Evolutionary conservation across 1,140 invertebrate species (phyloP).

Genomic region (Onthophagus taurus): DNA sequence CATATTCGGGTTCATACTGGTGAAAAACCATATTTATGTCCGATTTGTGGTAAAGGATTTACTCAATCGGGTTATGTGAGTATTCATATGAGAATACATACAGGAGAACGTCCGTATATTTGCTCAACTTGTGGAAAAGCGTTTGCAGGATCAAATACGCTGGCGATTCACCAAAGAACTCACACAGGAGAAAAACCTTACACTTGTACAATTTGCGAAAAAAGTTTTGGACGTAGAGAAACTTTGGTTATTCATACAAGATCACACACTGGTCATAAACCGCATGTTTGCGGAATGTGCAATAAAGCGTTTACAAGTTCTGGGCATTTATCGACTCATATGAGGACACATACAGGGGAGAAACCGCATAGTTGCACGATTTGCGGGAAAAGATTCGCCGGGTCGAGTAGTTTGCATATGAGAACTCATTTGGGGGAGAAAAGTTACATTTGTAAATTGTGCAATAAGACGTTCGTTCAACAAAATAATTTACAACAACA

Average conservation of each 20-base stretch:
- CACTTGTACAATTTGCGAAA: conserved; percentile 48
- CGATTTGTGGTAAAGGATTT: conserved; percentile 46
- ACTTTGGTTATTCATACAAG: conserved; percentile 38
- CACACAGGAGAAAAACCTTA: conserved; percentile 56
- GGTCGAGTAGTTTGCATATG: conserved; percentile 34
- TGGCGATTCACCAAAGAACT: conserved; percentile 46
- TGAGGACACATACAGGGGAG: conserved; percentile 33
- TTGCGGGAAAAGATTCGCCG: conserved; percentile 35
- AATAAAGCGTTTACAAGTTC: conserved; percentile 36
- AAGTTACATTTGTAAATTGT: conserved; percentile 72
- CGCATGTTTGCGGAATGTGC: conserved; percentile 38
- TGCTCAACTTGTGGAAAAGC: conserved; percentile 40
- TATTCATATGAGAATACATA: conserved; percentile 45
- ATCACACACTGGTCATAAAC: conserved; percentile 39
- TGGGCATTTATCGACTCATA: conserved; percentile 31
- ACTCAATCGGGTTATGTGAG: conserved; percentile 40
- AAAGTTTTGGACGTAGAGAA: conserved; percentile 41
- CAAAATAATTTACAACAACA: conserved; percentile 50
- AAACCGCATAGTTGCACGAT: conserved; percentile 29
- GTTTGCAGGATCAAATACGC: conserved; percentile 40
- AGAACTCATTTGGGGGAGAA: conserved; percentile 49
- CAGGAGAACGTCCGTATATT: conserved; percentile 37
- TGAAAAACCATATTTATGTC: conserved; percentile 42
- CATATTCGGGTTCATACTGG: conserved; percentile 40
- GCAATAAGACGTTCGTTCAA: conserved; percentile 62